Base-by-base conservation (phyloP, 2,888 invertebrate species). In the Rosalia funebris region DNA sequence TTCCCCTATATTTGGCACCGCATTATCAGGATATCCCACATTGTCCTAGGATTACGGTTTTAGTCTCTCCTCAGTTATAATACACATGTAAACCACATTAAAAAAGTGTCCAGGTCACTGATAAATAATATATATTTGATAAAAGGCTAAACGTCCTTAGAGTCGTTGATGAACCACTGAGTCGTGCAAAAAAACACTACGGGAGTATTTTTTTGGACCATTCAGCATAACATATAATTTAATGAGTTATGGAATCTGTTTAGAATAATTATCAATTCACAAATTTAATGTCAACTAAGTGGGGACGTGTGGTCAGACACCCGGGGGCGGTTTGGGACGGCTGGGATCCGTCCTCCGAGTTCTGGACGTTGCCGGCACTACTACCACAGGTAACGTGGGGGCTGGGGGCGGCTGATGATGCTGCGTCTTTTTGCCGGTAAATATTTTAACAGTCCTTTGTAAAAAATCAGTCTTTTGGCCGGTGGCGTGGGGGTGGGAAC, bases 401-500 rank as follows among this genome's bases (percentile, higher is more conserved):
- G 77, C 75, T 32, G 78, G 75, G 48, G 76, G 73, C 63, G 72
- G 75, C 48, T 70, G 63, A 31, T 36, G 60, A 45, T 48, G 56
- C 59, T 57, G 62, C 64, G 66, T 74, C 67, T 73, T 76, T 72
- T 77, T 80, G 64, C 81, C 81, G 66, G 81, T 82, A 68, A 82
- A 81, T 76, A 82, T 81, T 78, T 82, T 82, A 76, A 82, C 82
- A 79, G 82, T 82, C 76, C 82, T 80, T 80, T 82, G 82, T 77
- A 82, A 74, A 78, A 82, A 82, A 80, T 82, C 82, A 81, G 82
- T 82, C 81, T 82, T 82, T 80, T 80, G 81, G 67, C 71, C 69
- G 68, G 70, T 65, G 65, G 66, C 63, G 62, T 60, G 60, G 62
- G 55, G 47, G 55, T 42, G 54, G 45, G 59, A 54, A 50, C 41